These are phyloP conservation scores for Mechanitis mazaeus DNA, from an alignment of 2,888 invertebrate species.

Conservation along the genomic window DNA sequence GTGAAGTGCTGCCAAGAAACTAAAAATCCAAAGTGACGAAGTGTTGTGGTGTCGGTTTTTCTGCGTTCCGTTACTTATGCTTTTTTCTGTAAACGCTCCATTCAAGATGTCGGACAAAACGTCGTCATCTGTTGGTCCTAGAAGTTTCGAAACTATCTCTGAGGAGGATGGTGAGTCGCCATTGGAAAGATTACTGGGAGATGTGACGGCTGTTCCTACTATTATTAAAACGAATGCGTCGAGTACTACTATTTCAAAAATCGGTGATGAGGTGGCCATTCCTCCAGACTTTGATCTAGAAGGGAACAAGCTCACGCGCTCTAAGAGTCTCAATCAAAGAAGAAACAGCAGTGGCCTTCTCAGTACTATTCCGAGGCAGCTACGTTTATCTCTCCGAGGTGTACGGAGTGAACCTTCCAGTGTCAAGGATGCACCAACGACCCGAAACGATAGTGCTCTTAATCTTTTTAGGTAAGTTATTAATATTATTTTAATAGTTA, in stretches of 20 bases:
- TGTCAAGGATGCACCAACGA: constrained; percentile 68
- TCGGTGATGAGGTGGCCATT: constrained; percentile 52
- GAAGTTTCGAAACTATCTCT: constrained; percentile 73
- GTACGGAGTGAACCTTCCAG: constrained; percentile 71
- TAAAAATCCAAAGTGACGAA: constrained; percentile 77
- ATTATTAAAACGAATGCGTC: constrained; percentile 70
- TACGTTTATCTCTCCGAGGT: constrained; percentile 70
- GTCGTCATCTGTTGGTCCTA: constrained; percentile 67
- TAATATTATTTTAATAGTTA: no score
- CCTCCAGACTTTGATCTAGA: constrained; percentile 56
- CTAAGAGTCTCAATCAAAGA: constrained; percentile 69
- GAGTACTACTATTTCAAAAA: constrained; percentile 54
- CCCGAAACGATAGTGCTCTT: constrained; percentile 70
- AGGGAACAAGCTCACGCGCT: constrained; percentile 62
- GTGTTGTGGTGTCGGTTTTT: constrained; percentile 70
- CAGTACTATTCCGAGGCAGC: constrained; percentile 71
- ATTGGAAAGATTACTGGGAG: constrained; percentile 71
- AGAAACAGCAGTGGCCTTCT: constrained; percentile 73
- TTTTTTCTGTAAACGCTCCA: constrained; percentile 24
- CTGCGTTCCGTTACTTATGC: constrained; percentile 55
- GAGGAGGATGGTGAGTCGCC: constrained; percentile 69
- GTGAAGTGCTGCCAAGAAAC: constrained; percentile 77
- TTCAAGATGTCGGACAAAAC: constrained; percentile 71
- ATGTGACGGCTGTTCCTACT: constrained; percentile 66
- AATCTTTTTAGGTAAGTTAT: constrained; percentile 68